phyloP scores from a whole-genome alignment of 2,113 vertebrate genomes.

The Lichenostomus cassidix region DNA sequence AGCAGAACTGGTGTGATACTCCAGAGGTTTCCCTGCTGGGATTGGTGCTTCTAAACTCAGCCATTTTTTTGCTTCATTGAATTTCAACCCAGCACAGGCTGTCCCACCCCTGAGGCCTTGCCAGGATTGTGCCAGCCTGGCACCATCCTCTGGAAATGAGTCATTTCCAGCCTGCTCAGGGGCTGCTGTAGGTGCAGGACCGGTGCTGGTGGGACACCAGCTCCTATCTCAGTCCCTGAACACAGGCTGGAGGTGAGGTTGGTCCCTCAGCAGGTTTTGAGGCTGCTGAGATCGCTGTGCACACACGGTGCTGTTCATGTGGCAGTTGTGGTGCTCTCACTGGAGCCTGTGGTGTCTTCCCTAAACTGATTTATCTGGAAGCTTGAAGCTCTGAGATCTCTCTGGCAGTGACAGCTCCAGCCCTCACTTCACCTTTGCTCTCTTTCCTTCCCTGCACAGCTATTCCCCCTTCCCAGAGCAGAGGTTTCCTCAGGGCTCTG shows the following conservation, averaged over 20 bases:
- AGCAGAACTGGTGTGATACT: neutral
- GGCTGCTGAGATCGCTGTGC: neutral
- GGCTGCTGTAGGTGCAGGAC: neutral
- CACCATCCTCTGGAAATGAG: neutral
- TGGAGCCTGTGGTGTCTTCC: neutral
- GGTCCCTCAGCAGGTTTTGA: neutral
- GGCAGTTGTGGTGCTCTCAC: neutral
- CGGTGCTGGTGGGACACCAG: neutral
- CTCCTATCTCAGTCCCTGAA: neutral
- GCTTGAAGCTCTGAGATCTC: neutral
- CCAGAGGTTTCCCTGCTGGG: neutral
- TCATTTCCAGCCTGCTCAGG: neutral
- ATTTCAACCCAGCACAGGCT: neutral
- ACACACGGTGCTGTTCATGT: rapidly evolving
- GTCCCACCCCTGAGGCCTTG: neutral
- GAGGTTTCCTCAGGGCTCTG: neutral
- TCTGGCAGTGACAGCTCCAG: neutral
- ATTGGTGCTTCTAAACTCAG: neutral
- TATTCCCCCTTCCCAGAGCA: neutral
- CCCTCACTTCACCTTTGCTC: neutral
- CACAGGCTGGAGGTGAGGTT: neutral
- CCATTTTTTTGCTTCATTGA: neutral
- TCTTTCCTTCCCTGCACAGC: neutral
- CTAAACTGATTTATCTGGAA: neutral
- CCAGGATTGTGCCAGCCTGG: neutral